Conservation (phyloP, 1,140 invertebrate species). For the Radopholus similis region DNA sequence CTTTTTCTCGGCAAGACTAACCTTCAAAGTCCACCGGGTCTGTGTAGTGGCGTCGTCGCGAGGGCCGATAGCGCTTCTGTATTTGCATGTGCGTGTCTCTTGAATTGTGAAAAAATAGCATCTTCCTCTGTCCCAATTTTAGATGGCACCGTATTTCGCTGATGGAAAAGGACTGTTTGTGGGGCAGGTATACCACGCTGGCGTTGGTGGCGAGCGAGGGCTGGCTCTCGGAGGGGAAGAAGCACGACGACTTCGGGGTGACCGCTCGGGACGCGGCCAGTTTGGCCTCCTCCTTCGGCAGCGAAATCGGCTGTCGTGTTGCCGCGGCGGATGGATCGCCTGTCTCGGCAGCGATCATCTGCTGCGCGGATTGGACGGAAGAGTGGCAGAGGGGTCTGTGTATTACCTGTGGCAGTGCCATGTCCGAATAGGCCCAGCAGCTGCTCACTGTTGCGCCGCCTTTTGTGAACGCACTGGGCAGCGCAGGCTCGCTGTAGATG, state of each 20-base stretch:
- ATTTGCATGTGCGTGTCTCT: slow-evolving; percentile 58
- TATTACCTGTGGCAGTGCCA: slow-evolving; percentile 19
- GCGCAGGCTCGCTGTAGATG: slow-evolving; percentile 25
- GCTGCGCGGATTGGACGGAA: too few relatives aligned
- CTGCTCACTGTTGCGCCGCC: background rate
- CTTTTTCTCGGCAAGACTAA: slow-evolving; percentile 16
- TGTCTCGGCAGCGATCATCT: slow-evolving; percentile 4
- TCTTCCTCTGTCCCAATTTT: too few relatives aligned
- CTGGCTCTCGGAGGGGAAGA: slow-evolving; percentile 38
- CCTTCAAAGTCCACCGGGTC: slow-evolving; percentile 59
- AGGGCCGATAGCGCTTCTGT: slow-evolving; percentile 50
- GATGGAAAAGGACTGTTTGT: slow-evolving; percentile 57
- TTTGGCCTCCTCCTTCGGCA: background rate
- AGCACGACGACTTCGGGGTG: slow-evolving; percentile 42
- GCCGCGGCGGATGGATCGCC: background rate
- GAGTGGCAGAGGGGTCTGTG: too few relatives aligned
- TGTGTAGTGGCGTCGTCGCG: slow-evolving; percentile 44
- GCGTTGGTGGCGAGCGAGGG: slow-evolving; percentile 34
- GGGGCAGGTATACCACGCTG: slow-evolving; percentile 27
- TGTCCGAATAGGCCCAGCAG: slow-evolving; percentile 13
- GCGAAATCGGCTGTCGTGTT: background rate
- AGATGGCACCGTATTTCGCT: slow-evolving; percentile 54
- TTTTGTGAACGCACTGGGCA: slow-evolving; percentile 12
- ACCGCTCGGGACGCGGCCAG: slow-evolving; percentile 18
- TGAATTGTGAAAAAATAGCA: too few relatives aligned